These are phyloP conservation scores for Panulirus ornatus DNA, from an alignment of 1,140 invertebrate genomes.

Conservation along the genomic window DNA sequence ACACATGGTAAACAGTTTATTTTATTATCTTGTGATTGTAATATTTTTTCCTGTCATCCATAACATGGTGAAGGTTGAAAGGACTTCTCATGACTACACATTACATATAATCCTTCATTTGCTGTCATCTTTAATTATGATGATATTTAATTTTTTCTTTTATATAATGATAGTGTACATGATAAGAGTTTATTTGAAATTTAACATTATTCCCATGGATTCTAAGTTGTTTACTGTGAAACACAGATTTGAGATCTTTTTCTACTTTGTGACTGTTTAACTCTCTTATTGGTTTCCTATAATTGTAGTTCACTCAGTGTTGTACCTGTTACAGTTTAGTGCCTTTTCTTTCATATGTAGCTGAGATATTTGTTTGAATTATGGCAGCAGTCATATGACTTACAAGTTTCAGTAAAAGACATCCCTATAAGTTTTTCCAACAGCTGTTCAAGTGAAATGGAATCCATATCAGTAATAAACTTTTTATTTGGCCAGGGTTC, in stretches of 20 bases:
- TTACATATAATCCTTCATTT: neutral
- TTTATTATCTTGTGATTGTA: conserved; percentile 42
- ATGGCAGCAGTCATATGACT: too few relatives aligned
- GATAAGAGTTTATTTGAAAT: neutral
- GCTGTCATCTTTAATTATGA: neutral
- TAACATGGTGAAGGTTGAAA: conserved; percentile 29
- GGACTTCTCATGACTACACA: neutral
- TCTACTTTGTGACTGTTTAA: neutral
- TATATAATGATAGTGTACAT: neutral
- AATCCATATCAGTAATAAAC: too few relatives aligned
- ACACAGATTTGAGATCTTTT: neutral
- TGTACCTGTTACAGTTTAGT: conserved; percentile 12
- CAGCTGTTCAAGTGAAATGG: too few relatives aligned
- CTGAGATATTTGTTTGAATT: neutral
- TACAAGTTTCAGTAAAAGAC: too few relatives aligned
- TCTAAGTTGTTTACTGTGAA: neutral
- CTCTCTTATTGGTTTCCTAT: neutral
- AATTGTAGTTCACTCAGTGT: neutral
- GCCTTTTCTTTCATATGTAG: neutral
- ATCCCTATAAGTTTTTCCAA: too few relatives aligned
- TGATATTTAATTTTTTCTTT: neutral
- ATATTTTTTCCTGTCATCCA: conserved; percentile 6
- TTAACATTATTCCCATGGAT: neutral
- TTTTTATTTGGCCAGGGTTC: too few relatives aligned
- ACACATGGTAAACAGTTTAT: conserved; percentile 32